These are phyloP conservation scores for Lates calcarifer DNA, from an alignment of 2,113 vertebrate genomes.

Conservation along the genomic window DNA sequence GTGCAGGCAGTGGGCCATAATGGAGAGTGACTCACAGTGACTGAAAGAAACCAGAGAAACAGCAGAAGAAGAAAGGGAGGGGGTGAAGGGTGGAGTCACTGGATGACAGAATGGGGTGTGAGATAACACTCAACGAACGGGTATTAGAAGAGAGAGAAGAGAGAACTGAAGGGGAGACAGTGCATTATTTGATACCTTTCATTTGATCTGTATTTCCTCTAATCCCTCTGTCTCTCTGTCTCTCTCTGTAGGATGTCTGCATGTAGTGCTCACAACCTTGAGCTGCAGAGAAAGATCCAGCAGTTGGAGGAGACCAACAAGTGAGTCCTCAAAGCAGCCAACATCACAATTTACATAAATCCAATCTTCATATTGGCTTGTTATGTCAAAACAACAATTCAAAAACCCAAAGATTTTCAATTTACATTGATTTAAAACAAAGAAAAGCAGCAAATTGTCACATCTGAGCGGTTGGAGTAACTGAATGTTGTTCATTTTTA, in stretches of 20 bases:
- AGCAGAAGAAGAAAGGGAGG: conserved; percentile 7
- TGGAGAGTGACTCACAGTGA: conserved; percentile 37
- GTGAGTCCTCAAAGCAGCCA: conserved; percentile 60
- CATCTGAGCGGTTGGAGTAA: no score
- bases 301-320: conserved; percentile 78
- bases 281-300: conserved; percentile 79
- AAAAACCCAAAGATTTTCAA: background rate
- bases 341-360: no score
- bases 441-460: no score
- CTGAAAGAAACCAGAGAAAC: conserved; percentile 6
- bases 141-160: conserved; percentile 40
- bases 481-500: no score
- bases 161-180: conserved; percentile 12
- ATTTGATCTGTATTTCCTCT: background rate
- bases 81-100: background rate
- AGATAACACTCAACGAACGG: conserved; percentile 43
- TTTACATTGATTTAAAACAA: background rate
- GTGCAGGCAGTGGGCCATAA: conserved; percentile 17
- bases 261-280: conserved; percentile 73
- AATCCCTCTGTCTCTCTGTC: conserved; percentile 8
- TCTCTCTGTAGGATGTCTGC: conserved; percentile 73
- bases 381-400: background rate
- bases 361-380: no score
- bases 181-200: conserved; percentile 1
- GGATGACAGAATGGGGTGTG: conserved; percentile 17